Base-by-base conservation (phyloP, 1,140 invertebrate genomes). In the Papilio polyxenes region DNA sequence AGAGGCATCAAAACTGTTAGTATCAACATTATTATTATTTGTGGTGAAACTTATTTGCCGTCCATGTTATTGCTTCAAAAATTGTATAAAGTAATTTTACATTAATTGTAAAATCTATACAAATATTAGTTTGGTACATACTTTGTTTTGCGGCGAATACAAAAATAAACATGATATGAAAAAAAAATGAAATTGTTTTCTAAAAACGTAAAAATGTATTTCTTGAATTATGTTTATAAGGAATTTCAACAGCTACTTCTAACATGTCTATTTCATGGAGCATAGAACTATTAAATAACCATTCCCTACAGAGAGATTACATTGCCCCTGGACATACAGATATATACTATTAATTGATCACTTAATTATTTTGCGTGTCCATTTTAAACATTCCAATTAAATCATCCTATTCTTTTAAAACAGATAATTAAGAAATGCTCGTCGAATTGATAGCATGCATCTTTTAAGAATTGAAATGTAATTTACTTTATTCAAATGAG, bases 401-500 rank as follows among this genome's bases (percentile, higher is more conserved):
- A 90, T 86, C 83, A 83, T 91, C 90, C 91, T 90, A 92, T 92
- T 91, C 91, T 90, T 90, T 90, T 88, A 69, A 72, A 92, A 91
- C 91, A 88, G 91, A 90, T 91, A 93, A 92, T 93, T 93, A 93
- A 93, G 90, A 88, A 91, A 92, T 88, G 85, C 84, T 85, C 87
- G 86, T 91, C 90, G 90, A 91, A 92, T 93, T 93, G 89, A 93
- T 93, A 86, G 89, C 87, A 85, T 85, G 86, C 87, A 90, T 90
- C 87, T 87, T 89, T 89, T 88, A 86, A 84, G 83, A 88, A 91
- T 90, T 87, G 86, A 86, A 88, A 86, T 85, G 88, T 92, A 90
- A 92, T 93, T 93, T 91, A 92, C 88, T 90, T 92, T 93, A 93
- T 93, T 92, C 90, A 92, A 92, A 93, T 92, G 89, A 93, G 89